These are phyloP conservation scores for Chrysomallon squamiferum DNA, from an alignment of 1,140 invertebrate genomes.

Conservation along the genomic window DNA sequence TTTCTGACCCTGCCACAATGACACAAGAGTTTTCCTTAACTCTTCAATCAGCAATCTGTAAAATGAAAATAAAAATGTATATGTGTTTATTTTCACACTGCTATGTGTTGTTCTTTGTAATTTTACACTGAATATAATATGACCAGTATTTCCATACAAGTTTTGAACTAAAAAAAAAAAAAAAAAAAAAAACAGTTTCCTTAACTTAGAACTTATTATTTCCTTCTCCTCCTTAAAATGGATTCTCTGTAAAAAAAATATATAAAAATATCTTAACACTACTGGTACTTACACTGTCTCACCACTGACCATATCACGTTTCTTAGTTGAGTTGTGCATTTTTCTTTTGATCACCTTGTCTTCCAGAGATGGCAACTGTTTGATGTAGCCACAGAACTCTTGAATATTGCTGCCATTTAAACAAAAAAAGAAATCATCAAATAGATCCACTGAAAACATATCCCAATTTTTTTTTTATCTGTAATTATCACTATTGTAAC, in stretches of 20 bases:
- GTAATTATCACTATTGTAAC: no score
- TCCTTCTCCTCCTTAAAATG: no score
- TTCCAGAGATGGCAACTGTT: conserved; percentile 78
- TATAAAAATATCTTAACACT: no score
- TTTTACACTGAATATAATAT: no score
- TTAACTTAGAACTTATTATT: no score
- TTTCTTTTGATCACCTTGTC: conserved; percentile 57
- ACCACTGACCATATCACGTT: conserved; percentile 36
- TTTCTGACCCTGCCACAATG: conserved; percentile 75
- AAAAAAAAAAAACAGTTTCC: no score
- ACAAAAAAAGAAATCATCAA: conserved; percentile 8
- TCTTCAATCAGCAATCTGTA: conserved; percentile 79
- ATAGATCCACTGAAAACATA: not conserved
- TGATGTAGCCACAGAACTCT: conserved; percentile 84
- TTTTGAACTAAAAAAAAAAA: no score
- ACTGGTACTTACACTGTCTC: no score
- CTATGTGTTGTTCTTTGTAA: no score
- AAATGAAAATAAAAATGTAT: conserved; percentile 13
- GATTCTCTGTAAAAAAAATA: no score
- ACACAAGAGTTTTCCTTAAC: conserved; percentile 78
- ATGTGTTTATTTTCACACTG: no score
- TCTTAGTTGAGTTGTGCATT: conserved; percentile 40
- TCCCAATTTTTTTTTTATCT: not conserved
- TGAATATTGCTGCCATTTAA: conserved; percentile 76
- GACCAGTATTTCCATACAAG: no score